Base-by-base conservation (phyloP, 2,113 vertebrate species). In the Myotis lucifugus region DNA sequence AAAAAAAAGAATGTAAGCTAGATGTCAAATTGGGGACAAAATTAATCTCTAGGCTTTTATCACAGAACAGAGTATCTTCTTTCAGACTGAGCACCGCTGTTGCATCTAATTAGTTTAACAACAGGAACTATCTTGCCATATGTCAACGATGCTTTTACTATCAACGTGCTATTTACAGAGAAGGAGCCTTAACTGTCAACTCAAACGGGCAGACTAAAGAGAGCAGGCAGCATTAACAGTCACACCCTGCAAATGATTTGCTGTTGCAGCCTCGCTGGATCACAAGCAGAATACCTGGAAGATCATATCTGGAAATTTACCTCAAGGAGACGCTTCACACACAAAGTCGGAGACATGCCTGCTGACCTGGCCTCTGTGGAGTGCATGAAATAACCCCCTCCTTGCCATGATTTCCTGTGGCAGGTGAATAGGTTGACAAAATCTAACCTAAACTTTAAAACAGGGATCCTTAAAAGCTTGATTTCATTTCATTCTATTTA, bases 21-120 rank as follows among this genome's bases (percentile, higher is more conserved):
- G 59, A 90, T 61, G 12, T 86, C 40, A 61, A 1, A 56, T 79
- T 91, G 12, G 11, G 29, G 72, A 67, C 6, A 93, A 94, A 95
- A 54, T 37, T 34, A 90, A 91, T 89, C 29, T 76, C 29, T 50
- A 52, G 84, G 9, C 5, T 94, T 94, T 91, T 84, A 85, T 94
- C 10, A 85, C n/a, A 81, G 42, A 77, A 17, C 6, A 85, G 19
- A 77, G 21, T 32, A 90, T 92, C n/a, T 74, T 19, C 0, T 70
- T 9, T 93, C 64, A 92, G 32, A 54, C 25, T 17, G 18, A 48
- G 4, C 48, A 40, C 76, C 61, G 85, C n/a, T 18, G 10, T 17
- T 56, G 29, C 7, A 84, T 77, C 10, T 70, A 82, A 90, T 85
- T 19, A 92, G 23, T 82, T 95, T 92, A 96, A 95, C n/a, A 88